Evolutionary conservation across 1,140 invertebrate genomes (phyloP), one percentile per base, ranked within the genome.

Genomic region (Ceratitis capitata): DNA sequence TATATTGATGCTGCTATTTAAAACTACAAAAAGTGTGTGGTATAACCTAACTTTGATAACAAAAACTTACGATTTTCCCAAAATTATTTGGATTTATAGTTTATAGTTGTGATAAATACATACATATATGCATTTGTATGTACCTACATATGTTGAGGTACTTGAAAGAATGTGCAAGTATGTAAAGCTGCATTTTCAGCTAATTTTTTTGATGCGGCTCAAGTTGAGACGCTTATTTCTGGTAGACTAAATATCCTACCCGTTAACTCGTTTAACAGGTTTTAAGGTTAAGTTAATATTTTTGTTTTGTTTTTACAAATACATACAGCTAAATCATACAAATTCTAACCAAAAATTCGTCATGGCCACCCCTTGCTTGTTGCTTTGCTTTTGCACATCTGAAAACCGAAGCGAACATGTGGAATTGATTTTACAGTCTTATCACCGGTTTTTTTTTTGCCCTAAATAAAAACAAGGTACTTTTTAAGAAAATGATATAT

Each of bases 241-340:
- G 12, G 61, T 35, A 69, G 29, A 19, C 7, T 16, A 29, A 56
- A 56, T 23, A 56, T 35, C 61, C 32, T 16, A 39, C 61, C 61
- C 29, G 39, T 69, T 69, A 32, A 69, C 29, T 61, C 26, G 58
- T 61, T 29, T 61, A 12, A 29, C 58, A 61, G 58, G 58, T 61
- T 61, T 61, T 61, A 29, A 61, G 58, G 58, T 61, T 61, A 61
- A 61, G 58, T 61, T 35, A 69, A 69, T 69, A 69, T 69, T 61
- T 61, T 61, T 61, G 58, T 61, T 61, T 61, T 69, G 26, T 32
- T 69, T 69, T 69, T 19, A 69, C 32, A 69, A 69, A 69, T 69
- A 69, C 61, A 69, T 19, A 53, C n/a, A n/a, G 16, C 51, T 19
- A 53, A 53, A 29, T 14, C 14, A 69, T 35, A 69, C 39, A 69